Conservation (phyloP, 2,888 invertebrate species). For the Oligia fasciuncula region DNA sequence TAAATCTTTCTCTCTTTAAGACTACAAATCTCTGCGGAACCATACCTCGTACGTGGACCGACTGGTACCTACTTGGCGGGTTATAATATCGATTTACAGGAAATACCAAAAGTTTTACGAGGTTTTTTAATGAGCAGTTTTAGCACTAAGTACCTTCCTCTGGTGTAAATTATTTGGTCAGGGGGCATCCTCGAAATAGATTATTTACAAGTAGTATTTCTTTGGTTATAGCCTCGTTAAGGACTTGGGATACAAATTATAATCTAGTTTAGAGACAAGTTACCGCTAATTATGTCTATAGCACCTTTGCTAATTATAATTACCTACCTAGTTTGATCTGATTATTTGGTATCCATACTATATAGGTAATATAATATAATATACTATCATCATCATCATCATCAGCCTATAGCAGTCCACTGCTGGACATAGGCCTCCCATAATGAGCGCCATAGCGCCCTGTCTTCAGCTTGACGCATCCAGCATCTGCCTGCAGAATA, state of each 20-base stretch:
- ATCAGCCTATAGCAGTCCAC: too few species aligned
- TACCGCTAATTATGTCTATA: not conserved
- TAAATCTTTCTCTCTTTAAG: too few species aligned
- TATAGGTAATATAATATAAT: too few species aligned
- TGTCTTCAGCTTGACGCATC: too few species aligned
- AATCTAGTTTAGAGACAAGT: constrained; percentile 1
- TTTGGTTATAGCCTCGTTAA: constrained; percentile 6
- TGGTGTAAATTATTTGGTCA: constrained; percentile 32
- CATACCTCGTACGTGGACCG: not conserved
- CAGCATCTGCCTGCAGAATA: too few species aligned
- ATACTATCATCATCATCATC: too few species aligned
- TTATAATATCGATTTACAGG: constrained; percentile 52
- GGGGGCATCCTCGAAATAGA: constrained; percentile 7
- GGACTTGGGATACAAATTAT: not conserved
- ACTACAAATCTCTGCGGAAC: constrained; percentile 18
- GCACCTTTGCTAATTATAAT: constrained; percentile 24
- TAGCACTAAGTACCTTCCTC: constrained; percentile 55
- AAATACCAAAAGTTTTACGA: constrained; percentile 51
- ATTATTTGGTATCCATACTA: not conserved
- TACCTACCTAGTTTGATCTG: not conserved
- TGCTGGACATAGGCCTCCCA: too few species aligned
- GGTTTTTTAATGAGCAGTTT: constrained; percentile 45
- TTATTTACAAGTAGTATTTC: constrained; percentile 6
- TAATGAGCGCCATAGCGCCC: too few species aligned
- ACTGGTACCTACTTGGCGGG: not conserved